A percentile compares a stretch with the other conserved stretches of the same genome.
Conservation (phyloP, 2,888 invertebrate genomes). For the Polymixis lichenea region DNA sequence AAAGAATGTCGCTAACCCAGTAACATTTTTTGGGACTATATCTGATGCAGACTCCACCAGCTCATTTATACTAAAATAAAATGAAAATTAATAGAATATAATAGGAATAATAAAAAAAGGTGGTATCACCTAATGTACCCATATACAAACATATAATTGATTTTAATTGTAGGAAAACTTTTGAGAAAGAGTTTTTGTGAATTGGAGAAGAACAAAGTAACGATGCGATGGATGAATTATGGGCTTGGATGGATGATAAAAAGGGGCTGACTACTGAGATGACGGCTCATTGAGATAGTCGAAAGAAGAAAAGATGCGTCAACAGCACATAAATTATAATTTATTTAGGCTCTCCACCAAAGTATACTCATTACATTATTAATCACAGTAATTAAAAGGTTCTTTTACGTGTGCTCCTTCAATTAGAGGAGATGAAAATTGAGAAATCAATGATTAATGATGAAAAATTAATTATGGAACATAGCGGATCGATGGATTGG, state of each 20-base stretch:
- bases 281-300: neutral
- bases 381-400: too few species aligned
- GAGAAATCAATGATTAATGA: too few species aligned
- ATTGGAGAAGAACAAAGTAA: neutral
- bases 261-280: neutral
- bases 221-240: neutral
- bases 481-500: too few species aligned
- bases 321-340: neutral
- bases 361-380: too few species aligned
- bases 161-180: neutral
- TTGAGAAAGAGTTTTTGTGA: neutral
- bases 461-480: too few species aligned
- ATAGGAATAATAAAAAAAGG: neutral
- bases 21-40: slow-evolving; percentile 16
- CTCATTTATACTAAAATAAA: slow-evolving; percentile 29
- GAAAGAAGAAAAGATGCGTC: neutral
- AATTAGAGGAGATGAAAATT: too few species aligned
- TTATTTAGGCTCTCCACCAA: too few species aligned
- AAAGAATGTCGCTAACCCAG: slow-evolving; percentile 26
- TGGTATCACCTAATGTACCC: too few species aligned
- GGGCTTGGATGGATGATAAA: neutral
- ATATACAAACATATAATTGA: too few species aligned
- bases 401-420: too few species aligned
- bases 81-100: neutral
- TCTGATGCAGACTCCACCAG: slow-evolving; percentile 26